Conservation (phyloP, 2,113 vertebrate genomes). For the Dromaius novaehollandiae region DNA sequence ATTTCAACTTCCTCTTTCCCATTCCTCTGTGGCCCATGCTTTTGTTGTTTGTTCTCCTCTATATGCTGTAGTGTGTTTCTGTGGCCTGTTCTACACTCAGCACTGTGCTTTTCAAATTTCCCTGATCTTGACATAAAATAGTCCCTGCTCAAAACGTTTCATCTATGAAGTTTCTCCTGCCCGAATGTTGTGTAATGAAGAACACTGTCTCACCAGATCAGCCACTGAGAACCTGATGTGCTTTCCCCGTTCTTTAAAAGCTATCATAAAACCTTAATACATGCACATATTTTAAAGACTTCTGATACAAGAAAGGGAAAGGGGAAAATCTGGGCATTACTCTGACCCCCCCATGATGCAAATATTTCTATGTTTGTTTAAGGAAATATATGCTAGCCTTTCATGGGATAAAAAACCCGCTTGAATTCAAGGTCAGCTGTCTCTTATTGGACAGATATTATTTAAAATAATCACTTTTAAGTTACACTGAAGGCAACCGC, state of each 20-base stretch:
- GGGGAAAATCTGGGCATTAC: neutral
- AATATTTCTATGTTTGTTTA: neutral
- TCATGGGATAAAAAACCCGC: neutral
- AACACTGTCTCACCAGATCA: neutral
- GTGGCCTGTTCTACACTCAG: neutral
- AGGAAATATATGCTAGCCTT: neutral
- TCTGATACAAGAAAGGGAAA: neutral
- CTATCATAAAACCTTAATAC: neutral
- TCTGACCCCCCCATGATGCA: neutral
- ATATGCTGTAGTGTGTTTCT: neutral
- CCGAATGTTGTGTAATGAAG: neutral
- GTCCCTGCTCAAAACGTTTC: neutral
- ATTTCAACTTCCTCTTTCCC: constrained; percentile 61
- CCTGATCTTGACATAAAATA: neutral
- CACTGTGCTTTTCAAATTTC: neutral
- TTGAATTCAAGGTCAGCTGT: neutral
- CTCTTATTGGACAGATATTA: neutral
- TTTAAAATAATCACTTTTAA: neutral
- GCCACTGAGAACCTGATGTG: rapidly evolving
- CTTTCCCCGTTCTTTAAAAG: neutral
- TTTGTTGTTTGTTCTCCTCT: constrained; percentile 25
- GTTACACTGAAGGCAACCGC: neutral
- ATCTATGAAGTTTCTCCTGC: neutral
- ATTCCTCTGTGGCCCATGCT: neutral
- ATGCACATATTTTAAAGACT: neutral